phyloP scores from a whole-genome alignment of 2,113 vertebrate genomes.

The Grus americana region DNA sequence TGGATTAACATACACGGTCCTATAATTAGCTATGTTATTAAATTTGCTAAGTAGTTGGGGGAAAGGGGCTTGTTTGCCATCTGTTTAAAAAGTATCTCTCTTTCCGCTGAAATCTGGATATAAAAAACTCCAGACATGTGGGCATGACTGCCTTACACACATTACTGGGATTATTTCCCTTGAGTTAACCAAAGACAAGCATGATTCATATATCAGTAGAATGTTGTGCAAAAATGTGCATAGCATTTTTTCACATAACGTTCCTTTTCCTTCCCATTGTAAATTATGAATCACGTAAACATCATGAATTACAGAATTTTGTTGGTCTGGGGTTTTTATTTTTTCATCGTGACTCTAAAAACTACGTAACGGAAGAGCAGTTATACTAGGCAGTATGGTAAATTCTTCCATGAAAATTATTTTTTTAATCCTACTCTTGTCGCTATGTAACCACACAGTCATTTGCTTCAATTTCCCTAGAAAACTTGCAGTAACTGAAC shows the following conservation, averaged over 20 bases:
- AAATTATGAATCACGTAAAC: slow-evolving; percentile 41
- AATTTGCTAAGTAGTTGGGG: slow-evolving; percentile 46
- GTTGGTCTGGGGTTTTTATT: neutral
- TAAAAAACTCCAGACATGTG: slow-evolving; percentile 61
- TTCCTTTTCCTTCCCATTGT: slow-evolving; percentile 50
- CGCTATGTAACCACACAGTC: neutral
- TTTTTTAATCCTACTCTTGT: neutral
- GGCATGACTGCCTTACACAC: slow-evolving; percentile 58
- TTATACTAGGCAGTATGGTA: neutral
- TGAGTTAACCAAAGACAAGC: slow-evolving; percentile 52
- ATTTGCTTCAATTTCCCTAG: neutral
- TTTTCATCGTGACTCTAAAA: slow-evolving; percentile 20
- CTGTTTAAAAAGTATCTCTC: slow-evolving; percentile 60
- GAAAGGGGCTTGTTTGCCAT: slow-evolving; percentile 58
- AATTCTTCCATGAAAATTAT: neutral
- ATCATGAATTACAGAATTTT: slow-evolving; percentile 3
- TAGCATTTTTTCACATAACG: slow-evolving; percentile 35
- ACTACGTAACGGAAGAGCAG: neutral
- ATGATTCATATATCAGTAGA: slow-evolving; percentile 57
- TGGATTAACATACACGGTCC: neutral
- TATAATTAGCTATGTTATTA: slow-evolving; percentile 66
- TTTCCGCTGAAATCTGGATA: slow-evolving; percentile 59
- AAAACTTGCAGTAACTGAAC: neutral
- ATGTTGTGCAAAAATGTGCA: slow-evolving; percentile 53
- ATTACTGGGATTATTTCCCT: slow-evolving; percentile 62